Evolutionary conservation across 2,888 invertebrate species (phyloP).

Genomic region (Drosophila yooni): DNA sequence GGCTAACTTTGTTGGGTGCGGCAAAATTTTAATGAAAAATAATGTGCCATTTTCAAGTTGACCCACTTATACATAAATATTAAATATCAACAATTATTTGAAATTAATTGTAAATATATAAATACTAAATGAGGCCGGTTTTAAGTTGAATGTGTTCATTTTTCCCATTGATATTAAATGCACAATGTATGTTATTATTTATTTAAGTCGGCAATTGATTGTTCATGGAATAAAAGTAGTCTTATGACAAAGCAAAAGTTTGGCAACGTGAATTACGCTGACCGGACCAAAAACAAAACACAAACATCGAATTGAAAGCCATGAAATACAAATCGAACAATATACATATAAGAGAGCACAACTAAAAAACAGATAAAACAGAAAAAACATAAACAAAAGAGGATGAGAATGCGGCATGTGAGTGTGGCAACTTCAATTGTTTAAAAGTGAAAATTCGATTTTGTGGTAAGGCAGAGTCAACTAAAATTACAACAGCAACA

Average conservation of each 20-base stretch:
- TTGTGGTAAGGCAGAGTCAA: slow-evolving; percentile 70
- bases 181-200: not conserved
- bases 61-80: slow-evolving; percentile 21
- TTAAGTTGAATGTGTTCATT: not conserved
- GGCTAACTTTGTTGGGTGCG: not conserved
- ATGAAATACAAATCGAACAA: slow-evolving; percentile 50
- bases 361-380: slow-evolving; percentile 11
- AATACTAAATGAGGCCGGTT: not conserved
- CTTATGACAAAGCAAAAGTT: slow-evolving; percentile 29
- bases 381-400: not conserved
- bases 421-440: slow-evolving; percentile 76
- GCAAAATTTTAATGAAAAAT: slow-evolving; percentile 13
- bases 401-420: slow-evolving; percentile 6
- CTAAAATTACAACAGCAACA: slow-evolving; percentile 23
- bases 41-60: slow-evolving; percentile 9
- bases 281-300: slow-evolving; percentile 33
- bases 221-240: not conserved
- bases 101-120: slow-evolving; percentile 1
- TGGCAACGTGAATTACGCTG: slow-evolving; percentile 48
- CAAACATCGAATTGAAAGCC: slow-evolving; percentile 66
- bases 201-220: not conserved
- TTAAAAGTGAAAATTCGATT: slow-evolving; percentile 83
- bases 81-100: not conserved
- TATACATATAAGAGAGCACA: slow-evolving; percentile 14
- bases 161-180: not conserved